Evolutionary conservation across 2,797 vertebrate genomes (phyloP).

Genomic region (Falco columbarius): DNA sequence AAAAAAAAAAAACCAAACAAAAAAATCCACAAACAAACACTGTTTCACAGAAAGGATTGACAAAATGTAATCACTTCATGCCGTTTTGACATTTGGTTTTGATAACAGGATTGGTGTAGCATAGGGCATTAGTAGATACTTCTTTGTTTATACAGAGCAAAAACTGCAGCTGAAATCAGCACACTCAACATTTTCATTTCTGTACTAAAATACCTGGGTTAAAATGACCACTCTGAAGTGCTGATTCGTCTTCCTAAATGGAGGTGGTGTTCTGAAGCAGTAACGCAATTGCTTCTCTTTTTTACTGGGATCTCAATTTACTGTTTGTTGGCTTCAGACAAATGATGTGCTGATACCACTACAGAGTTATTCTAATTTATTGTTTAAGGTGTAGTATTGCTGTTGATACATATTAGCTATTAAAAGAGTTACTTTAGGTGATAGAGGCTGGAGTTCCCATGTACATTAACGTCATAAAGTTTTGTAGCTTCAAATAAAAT

Average conservation of each 20-base stretch:
- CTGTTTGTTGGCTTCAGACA: background rate
- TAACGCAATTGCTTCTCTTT: background rate
- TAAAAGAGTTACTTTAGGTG: conserved; percentile 17
- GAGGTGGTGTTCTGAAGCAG: background rate
- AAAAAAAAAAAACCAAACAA: no score
- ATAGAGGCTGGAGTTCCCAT: conserved; percentile 2
- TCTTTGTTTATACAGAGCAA: background rate
- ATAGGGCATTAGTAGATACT: conserved; percentile 17
- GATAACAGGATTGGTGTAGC: background rate
- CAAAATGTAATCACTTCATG: background rate
- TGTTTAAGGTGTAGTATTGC: background rate
- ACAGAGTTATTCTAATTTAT: background rate
- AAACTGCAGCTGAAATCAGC: background rate
- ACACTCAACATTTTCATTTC: background rate
- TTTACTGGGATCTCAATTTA: background rate
- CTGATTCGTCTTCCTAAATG: background rate
- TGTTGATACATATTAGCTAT: background rate
- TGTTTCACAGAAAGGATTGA: background rate
- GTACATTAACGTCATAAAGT: conserved; percentile 17
- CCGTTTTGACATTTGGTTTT: conserved; percentile 1
- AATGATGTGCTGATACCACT: background rate
- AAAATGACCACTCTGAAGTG: background rate
- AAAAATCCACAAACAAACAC: background rate
- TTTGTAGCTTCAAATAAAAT: conserved; percentile 42
- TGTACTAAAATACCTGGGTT: background rate